Evolutionary conservation across 2,113 vertebrate species (phyloP).

Genomic region (Thermophis baileyi): DNA sequence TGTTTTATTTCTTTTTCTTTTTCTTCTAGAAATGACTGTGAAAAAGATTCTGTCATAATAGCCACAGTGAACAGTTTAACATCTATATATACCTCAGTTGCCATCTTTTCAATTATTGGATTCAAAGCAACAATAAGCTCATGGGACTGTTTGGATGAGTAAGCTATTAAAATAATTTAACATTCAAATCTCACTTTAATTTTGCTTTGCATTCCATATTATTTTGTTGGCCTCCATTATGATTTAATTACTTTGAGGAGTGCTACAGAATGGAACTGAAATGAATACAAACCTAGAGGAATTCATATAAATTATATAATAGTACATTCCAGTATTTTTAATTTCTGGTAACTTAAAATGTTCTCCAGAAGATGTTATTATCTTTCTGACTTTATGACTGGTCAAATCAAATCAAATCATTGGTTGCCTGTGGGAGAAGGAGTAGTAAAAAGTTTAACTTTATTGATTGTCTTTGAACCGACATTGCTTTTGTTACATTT

Average conservation of each 20-base stretch:
- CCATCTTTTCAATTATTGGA: slow-evolving; percentile 87
- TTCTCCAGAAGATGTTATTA: background rate
- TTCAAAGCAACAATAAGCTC: slow-evolving; percentile 83
- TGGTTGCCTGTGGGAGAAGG: background rate
- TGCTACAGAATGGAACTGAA: background rate
- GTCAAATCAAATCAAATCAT: background rate
- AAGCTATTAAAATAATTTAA: slow-evolving; percentile 26
- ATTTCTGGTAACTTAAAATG: background rate
- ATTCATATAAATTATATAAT: background rate
- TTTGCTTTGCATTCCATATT: background rate
- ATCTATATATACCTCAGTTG: slow-evolving; percentile 85
- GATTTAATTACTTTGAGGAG: background rate
- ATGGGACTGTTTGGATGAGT: slow-evolving; percentile 76
- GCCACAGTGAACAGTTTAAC: slow-evolving; percentile 86
- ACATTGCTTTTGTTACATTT: too few species aligned
- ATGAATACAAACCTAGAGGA: background rate
- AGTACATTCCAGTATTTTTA: background rate
- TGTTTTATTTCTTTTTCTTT: background rate
- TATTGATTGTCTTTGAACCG: too few species aligned
- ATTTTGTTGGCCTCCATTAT: background rate
- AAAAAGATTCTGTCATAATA: slow-evolving; percentile 81
- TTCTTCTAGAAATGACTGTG: slow-evolving; percentile 83
- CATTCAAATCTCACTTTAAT: background rate
- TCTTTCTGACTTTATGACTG: background rate
- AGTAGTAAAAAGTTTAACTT: background rate